Evolutionary conservation across 2,797 vertebrate species (phyloP).

Genomic region (Girardinus metallicus): DNA sequence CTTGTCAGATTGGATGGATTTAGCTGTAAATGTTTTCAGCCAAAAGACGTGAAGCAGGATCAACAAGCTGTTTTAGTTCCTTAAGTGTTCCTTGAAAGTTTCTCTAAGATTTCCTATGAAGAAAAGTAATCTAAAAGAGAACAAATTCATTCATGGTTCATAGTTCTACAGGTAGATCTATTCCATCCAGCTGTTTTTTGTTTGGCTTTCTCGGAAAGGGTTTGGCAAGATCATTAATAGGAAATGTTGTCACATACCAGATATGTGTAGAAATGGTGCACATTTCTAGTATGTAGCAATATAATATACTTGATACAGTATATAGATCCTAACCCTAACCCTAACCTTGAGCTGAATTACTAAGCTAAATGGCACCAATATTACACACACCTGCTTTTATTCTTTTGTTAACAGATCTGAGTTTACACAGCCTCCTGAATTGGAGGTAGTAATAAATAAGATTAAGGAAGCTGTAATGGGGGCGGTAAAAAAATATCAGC

Average conservation of each 20-base stretch:
- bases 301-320: not conserved
- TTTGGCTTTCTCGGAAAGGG: not conserved
- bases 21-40: not conserved
- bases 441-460: not conserved
- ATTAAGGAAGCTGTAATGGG: not conserved
- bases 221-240: not conserved
- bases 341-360: not conserved
- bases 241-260: not conserved
- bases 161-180: not conserved
- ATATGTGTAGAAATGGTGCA: not conserved
- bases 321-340: not conserved
- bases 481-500: not conserved
- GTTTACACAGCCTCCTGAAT: not conserved
- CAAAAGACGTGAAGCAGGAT: not conserved
- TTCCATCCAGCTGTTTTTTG: not conserved
- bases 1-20: conserved; percentile 2
- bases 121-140: not conserved
- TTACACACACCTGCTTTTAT: not conserved
- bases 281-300: not conserved
- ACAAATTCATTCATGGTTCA: not conserved
- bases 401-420: not conserved
- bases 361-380: not conserved
- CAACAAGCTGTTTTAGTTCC: not conserved
- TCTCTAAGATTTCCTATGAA: no score
- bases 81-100: not conserved